Conservation (phyloP, 2,113 vertebrate species). For the Platichthys flesus region DNA sequence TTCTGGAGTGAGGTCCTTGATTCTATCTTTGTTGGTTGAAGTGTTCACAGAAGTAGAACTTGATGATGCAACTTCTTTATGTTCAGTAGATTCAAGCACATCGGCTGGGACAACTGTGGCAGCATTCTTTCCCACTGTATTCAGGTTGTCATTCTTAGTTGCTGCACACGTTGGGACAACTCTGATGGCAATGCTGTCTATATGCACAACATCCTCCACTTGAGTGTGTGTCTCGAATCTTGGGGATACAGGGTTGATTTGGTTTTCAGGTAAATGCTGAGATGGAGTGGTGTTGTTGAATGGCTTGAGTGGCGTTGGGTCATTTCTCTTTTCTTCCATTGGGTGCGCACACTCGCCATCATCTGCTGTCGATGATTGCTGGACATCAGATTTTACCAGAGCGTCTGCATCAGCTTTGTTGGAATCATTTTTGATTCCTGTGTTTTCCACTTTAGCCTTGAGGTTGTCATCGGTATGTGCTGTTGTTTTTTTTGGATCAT, state of each 20-base stretch:
- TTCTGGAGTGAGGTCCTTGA: constrained; percentile 21
- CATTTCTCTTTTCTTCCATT: constrained; percentile 30
- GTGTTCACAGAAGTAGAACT: neutral
- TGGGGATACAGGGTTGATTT: constrained; percentile 21
- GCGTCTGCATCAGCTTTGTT: constrained; percentile 5
- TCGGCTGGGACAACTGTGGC: constrained; percentile 2
- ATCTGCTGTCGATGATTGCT: constrained; percentile 25
- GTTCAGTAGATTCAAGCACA: constrained; percentile 2
- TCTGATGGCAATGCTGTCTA: constrained; percentile 65
- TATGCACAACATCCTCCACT: constrained; percentile 53
- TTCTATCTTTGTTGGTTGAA: constrained; percentile 10
- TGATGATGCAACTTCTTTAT: constrained; percentile 17
- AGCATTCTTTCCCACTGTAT: constrained; percentile 16
- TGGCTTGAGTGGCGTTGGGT: neutral
- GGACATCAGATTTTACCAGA: constrained; percentile 3
- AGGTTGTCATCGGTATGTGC: constrained; percentile 5
- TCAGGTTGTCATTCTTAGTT: constrained; percentile 14
- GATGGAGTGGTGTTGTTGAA: constrained; percentile 11
- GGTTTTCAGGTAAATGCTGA: constrained; percentile 7
- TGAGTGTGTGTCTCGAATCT: constrained; percentile 28
- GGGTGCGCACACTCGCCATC: constrained; percentile 12
- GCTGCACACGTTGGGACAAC: constrained; percentile 44
- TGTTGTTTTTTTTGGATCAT: constrained; percentile 9
- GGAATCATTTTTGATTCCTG: constrained; percentile 1
- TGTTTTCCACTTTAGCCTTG: neutral